A percentile compares a stretch with the other conserved stretches of the same genome.
phyloP scores from a whole-genome alignment of 2,113 vertebrate genomes.

The Tenrec ecaudatus region DNA sequence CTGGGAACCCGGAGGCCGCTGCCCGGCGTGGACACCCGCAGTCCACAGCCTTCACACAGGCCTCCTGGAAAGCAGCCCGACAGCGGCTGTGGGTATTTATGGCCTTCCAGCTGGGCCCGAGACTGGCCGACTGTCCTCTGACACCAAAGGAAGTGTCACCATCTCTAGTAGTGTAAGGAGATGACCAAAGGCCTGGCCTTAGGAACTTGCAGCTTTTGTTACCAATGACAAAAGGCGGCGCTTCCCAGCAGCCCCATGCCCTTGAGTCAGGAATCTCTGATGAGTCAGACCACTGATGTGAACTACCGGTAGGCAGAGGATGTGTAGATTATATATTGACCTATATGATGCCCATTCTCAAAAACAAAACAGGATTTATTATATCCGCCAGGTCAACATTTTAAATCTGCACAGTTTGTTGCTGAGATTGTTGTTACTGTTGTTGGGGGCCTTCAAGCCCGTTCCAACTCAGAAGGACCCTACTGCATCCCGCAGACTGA shows the following conservation, averaged over 20 bases:
- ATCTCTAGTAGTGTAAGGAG: neutral
- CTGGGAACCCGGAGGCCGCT: neutral
- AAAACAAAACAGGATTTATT: neutral
- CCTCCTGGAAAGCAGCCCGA: neutral
- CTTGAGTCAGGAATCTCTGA: too few species aligned
- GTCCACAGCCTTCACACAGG: neutral
- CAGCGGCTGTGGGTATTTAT: neutral
- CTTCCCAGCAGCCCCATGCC: neutral
- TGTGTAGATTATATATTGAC: neutral
- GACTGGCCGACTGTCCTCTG: neutral
- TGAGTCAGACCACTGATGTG: neutral
- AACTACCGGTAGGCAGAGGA: neutral
- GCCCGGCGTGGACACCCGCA: neutral
- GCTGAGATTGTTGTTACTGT: too few species aligned
- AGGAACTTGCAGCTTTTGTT: neutral
- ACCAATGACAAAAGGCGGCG: neutral
- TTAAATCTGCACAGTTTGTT: neutral
- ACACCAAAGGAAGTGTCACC: slow-evolving; percentile 5
- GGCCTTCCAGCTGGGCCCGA: neutral
- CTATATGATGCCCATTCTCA: neutral
- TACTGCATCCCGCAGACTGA: too few species aligned
- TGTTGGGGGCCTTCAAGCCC: too few species aligned
- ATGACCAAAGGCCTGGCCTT: neutral
- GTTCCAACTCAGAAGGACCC: too few species aligned
- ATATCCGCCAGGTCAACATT: slow-evolving; percentile 26